A percentile compares a stretch with the other conserved stretches of the same genome.
phyloP scores from a whole-genome alignment of 2,797 vertebrate species.

The Pseudotriccus pelzelni region DNA sequence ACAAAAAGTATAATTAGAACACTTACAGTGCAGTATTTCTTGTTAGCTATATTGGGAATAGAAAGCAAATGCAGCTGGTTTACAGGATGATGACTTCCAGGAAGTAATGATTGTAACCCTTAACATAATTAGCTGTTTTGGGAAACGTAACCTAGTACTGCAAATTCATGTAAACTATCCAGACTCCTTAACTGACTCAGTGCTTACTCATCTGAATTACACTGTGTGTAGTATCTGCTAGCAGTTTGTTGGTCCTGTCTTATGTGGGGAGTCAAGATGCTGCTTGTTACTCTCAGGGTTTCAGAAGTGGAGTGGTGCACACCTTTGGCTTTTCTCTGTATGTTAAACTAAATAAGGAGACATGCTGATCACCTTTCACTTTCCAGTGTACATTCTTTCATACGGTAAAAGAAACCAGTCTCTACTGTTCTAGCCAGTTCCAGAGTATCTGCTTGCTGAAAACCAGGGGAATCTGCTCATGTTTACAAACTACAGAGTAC shows the following conservation, averaged over 20 bases:
- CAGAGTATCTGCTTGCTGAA: constrained; percentile 12
- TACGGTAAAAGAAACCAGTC: background rate
- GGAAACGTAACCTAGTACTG: background rate
- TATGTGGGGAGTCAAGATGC: background rate
- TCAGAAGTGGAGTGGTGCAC: background rate
- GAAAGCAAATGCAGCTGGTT: constrained; percentile 30
- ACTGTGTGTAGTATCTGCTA: background rate
- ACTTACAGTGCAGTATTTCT: background rate
- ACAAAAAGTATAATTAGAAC: background rate
- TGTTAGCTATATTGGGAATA: constrained; percentile 1
- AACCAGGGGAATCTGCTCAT: background rate
- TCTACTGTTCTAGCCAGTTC: background rate
- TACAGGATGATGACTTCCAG: constrained; percentile 38
- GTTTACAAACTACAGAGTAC: background rate
- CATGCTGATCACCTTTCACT: background rate
- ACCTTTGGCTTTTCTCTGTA: background rate
- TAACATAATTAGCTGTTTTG: constrained; percentile 41
- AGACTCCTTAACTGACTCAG: constrained; percentile 9
- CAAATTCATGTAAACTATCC: constrained; percentile 29
- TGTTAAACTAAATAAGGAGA: background rate
- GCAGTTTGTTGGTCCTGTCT: background rate
- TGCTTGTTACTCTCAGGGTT: background rate
- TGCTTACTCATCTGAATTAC: constrained; percentile 35
- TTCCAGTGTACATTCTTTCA: background rate
- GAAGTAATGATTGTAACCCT: constrained; percentile 49